phyloP scores from a whole-genome alignment of 1,140 invertebrate genomes.

The Eupeodes corollae region DNA sequence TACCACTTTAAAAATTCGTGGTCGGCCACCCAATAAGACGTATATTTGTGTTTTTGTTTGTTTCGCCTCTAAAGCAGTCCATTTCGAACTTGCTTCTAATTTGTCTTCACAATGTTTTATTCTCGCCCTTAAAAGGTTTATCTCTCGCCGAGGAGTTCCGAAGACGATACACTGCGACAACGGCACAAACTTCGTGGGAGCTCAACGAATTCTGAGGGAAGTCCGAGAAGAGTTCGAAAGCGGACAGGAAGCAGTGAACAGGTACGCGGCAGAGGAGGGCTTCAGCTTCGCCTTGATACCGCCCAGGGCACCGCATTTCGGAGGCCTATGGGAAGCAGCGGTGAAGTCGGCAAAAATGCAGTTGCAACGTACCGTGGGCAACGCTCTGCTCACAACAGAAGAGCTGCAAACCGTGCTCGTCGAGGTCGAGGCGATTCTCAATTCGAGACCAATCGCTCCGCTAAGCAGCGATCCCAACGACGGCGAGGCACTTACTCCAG shows the following conservation, averaged over 20 bases:
- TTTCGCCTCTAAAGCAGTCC: conserved; percentile 20
- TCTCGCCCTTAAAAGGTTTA: conserved; percentile 12
- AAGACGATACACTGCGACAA: conserved; percentile 20
- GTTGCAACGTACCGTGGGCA: no score
- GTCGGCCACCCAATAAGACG: conserved; percentile 1
- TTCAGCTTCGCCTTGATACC: conserved; percentile 6
- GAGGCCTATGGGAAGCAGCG: no score
- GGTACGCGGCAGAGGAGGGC: background rate
- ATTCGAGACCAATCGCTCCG: no score
- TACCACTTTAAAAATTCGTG: conserved; percentile 3
- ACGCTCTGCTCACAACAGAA: no score
- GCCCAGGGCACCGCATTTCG: conserved; percentile 7
- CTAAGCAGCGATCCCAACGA: no score
- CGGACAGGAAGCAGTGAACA: background rate
- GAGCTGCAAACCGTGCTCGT: no score
- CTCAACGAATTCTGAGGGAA: conserved; percentile 5
- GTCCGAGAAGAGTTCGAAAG: background rate
- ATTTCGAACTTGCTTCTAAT: conserved; percentile 18
- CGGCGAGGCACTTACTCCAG: no score
- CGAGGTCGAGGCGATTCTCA: no score
- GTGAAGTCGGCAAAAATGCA: no score
- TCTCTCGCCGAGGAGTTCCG: conserved; percentile 8
- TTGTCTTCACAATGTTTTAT: conserved; percentile 12
- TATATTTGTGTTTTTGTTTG: conserved; percentile 18
- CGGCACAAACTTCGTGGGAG: no score